These are phyloP conservation scores for Psix sp. DNA, from an alignment of 1,140 invertebrate species.

Conservation along the genomic window DNA sequence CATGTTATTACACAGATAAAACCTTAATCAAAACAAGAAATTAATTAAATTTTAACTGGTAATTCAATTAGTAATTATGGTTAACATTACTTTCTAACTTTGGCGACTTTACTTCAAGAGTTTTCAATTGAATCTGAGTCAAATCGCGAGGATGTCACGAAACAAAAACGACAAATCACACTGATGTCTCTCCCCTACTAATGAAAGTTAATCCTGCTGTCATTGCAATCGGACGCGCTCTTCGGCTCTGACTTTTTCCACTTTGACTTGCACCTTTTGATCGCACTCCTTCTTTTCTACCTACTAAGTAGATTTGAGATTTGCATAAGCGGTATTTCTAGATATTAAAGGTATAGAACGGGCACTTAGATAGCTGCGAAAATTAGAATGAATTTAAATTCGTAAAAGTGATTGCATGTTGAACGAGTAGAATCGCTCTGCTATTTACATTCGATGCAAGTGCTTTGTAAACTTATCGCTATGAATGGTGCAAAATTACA, in stretches of 20 bases:
- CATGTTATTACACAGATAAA: too few relatives aligned
- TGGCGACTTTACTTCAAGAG: too few relatives aligned
- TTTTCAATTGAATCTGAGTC: too few relatives aligned
- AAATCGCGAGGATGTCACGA: neutral
- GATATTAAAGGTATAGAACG: slow-evolving; percentile 12
- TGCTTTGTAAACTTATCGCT: neutral
- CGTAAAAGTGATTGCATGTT: slow-evolving; percentile 21
- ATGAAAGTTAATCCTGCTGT: too few relatives aligned
- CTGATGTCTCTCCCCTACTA: slow-evolving; percentile 37
- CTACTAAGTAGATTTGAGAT: slow-evolving; percentile 18
- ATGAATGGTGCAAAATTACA: neutral
- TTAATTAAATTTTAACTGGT: too few relatives aligned
- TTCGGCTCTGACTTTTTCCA: neutral
- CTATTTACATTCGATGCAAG: slow-evolving; percentile 10
- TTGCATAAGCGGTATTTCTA: slow-evolving; percentile 23
- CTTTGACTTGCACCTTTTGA: slow-evolving; percentile 17
- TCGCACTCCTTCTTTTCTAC: slow-evolving; percentile 2
- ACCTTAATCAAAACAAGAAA: too few relatives aligned
- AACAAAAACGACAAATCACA: slow-evolving; percentile 3
- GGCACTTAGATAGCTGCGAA: slow-evolving; percentile 12
- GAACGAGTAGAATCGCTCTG: neutral
- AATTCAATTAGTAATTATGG: too few relatives aligned
- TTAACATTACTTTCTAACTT: too few relatives aligned
- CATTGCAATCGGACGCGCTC: too few relatives aligned
- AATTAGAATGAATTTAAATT: slow-evolving; percentile 21